These are phyloP conservation scores for Amazona finschi DNA, from an alignment of 2,797 vertebrate genomes.

Conservation along the genomic window DNA sequence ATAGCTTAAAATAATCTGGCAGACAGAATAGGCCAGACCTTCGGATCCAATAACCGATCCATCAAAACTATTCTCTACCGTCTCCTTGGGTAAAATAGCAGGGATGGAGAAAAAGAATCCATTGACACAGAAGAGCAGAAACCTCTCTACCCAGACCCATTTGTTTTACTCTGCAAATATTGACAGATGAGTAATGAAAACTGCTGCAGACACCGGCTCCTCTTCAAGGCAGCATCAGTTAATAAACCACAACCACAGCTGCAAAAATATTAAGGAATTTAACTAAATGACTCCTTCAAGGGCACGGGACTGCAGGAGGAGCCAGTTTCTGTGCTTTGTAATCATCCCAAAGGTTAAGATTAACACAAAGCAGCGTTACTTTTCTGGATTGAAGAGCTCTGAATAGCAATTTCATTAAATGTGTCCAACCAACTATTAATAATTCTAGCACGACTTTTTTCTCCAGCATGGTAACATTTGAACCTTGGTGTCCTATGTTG, in stretches of 20 bases:
- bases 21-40: background rate
- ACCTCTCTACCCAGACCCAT: conserved; percentile 4
- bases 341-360: conserved; percentile 4
- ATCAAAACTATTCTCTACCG: background rate
- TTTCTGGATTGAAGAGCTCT: background rate
- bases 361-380: background rate
- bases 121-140: background rate
- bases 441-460: background rate
- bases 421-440: background rate
- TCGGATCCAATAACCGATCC: background rate
- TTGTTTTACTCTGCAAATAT: conserved; percentile 44
- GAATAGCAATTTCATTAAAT: background rate
- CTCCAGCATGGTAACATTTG: background rate
- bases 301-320: conserved; percentile 5
- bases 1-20: conserved; percentile 14
- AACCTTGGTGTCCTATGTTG: background rate
- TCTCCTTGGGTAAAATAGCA: background rate
- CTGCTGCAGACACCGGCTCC: conserved; percentile 26
- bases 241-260: conserved; percentile 60
- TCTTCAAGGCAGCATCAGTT: conserved; percentile 54
- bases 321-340: background rate
- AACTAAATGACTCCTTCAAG: conserved; percentile 42
- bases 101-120: background rate
- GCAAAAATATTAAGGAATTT: conserved; percentile 62
- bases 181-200: conserved; percentile 66